Evolutionary conservation across 2,888 invertebrate genomes (phyloP), one percentile per base, ranked within the genome.

Genomic region (Caenorhabditis sp.): DNA sequence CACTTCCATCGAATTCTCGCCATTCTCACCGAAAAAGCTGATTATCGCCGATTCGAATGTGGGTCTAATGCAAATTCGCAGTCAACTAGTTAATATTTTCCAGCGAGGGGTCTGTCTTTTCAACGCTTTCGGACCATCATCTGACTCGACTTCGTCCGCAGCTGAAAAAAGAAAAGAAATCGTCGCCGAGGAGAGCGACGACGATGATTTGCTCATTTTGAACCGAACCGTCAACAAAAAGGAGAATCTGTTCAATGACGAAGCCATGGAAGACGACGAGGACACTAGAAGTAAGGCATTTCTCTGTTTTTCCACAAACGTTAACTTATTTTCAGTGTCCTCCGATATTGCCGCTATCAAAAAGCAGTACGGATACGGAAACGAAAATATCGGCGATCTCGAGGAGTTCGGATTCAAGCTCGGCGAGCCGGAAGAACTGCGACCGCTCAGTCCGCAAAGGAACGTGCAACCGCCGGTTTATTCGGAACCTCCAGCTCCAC

Each of bases 321-420:
- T 24, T 37, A 17, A 1, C 9, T 17, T 27, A 37, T 39, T 70
- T 81, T 27, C 61, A 83, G 82, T 81, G 74, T 83, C 83, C 7
- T 66, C 70, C n/a, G 82, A 82, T 32, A 62, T 84, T 13, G 80
- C 70, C 17, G 81, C 79, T 1, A 82, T 84, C 61, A 84, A 84
- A 52, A 66, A 68, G 30, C 56, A 59, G 15, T 81, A 58, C 30
- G 81, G 81, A 8, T 79, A 53, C 45, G 68, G 53, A 8, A 72
- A 78, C 37, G 50, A 58, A 39, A 66, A 50, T 26, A 46, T 65
- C 11, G 48, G 32, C 3, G 65, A 17, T 9, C 61, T 81, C 2
- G 81, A 81, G 41, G 81, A 81, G 27, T 81, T 59, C 22, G 77
- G 77, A 11, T 80, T 77, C 41, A 35, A 37, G n/a, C 24, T 59